phyloP scores from a whole-genome alignment of 2,113 vertebrate genomes.

The Malurus melanocephalus region DNA sequence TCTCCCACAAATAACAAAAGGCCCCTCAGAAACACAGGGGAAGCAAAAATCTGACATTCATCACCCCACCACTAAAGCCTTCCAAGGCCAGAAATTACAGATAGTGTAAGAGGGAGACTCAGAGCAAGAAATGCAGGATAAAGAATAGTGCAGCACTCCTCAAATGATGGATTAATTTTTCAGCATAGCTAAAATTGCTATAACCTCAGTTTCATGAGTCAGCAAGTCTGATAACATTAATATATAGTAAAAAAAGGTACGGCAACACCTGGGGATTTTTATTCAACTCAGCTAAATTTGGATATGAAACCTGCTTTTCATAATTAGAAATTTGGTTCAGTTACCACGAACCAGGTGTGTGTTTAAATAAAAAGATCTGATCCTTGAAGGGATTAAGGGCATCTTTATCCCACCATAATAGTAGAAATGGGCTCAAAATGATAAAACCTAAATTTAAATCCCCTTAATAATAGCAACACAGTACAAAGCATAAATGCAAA shows the following conservation, averaged over 20 bases:
- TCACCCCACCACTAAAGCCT: background rate
- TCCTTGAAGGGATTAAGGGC: background rate
- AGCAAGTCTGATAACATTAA: conserved; percentile 34
- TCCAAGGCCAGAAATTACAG: background rate
- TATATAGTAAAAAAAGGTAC: background rate
- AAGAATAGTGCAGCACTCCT: background rate
- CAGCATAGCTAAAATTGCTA: conserved; percentile 2
- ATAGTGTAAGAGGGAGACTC: background rate
- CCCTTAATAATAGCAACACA: background rate
- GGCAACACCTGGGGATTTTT: conserved; percentile 6
- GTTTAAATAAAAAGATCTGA: conserved; percentile 2
- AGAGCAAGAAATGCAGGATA: background rate
- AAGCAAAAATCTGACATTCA: background rate
- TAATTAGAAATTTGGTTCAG: conserved; percentile 2
- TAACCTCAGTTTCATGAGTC: conserved; percentile 35
- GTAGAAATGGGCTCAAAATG: background rate
- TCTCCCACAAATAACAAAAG: background rate
- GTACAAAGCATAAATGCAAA: background rate
- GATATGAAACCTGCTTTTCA: conserved; percentile 22
- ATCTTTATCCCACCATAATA: background rate
- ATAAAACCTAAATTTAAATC: background rate
- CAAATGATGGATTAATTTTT: conserved; percentile 46
- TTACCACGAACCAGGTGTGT: background rate
- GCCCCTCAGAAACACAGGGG: background rate
- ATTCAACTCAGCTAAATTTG: conserved; percentile 23